phyloP scores from a whole-genome alignment of 30 jellyfish, hydroid and myxozoan genomes.

The Hydractinia echinata region DNA sequence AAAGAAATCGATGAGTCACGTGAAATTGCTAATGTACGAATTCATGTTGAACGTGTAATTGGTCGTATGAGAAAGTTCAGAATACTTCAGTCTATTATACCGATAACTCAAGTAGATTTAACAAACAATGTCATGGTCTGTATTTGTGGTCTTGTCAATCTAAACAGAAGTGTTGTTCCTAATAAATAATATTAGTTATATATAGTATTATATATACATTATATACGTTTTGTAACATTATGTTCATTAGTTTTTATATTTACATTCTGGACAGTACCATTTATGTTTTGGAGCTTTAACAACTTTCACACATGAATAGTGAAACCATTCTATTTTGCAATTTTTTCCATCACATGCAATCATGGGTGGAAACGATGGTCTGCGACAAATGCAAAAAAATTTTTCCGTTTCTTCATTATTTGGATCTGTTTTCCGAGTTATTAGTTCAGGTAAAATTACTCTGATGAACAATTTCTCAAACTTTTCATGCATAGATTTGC shows the following conservation, averaged over 20 bases:
- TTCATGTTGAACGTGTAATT: constrained; percentile 39
- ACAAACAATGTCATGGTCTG: constrained; percentile 21
- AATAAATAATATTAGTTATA: neutral
- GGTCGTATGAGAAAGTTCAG: constrained; percentile 24
- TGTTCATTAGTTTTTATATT: neutral
- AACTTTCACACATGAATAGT: constrained; percentile 21
- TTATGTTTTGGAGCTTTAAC: constrained; percentile 9
- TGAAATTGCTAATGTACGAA: constrained; percentile 20
- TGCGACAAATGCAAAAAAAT: constrained; percentile 10
- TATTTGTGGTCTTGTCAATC: constrained; percentile 32
- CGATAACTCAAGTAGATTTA: constrained; percentile 31
- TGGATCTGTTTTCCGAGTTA: neutral
- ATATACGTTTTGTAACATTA: neutral
- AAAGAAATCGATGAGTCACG: constrained; percentile 12
- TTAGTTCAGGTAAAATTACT: neutral
- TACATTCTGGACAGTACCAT: neutral
- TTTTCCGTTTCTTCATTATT: constrained; percentile 11
- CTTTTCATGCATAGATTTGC: constrained; percentile 13
- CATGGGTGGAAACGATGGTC: constrained; percentile 36
- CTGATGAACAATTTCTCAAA: neutral
- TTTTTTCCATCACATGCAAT: constrained; percentile 36
- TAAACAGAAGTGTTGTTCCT: constrained; percentile 1
- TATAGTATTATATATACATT: neutral
- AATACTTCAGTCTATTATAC: too few species aligned
- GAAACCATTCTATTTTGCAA: constrained; percentile 29